These are phyloP conservation scores for Saimiri boliviensis DNA, from an alignment of 2,113 vertebrate species.

Conservation along the genomic window DNA sequence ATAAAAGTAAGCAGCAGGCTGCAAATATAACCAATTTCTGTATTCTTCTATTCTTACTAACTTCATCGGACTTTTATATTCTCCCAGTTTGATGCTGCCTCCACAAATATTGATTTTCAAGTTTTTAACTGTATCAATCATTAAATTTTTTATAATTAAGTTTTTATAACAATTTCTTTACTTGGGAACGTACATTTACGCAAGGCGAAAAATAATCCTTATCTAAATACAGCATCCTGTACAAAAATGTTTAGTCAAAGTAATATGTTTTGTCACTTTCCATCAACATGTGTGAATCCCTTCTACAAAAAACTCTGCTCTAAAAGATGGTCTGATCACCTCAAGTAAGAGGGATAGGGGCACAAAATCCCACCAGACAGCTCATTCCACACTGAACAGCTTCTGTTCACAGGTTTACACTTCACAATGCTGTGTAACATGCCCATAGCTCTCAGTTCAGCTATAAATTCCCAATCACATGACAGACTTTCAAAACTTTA, in stretches of 20 bases:
- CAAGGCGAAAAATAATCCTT: background rate
- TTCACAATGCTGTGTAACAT: background rate
- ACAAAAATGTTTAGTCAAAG: background rate
- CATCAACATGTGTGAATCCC: background rate
- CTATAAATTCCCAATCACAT: background rate
- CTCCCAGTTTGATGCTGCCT: background rate
- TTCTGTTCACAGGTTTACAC: background rate
- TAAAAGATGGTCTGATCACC: background rate
- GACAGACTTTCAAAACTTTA: background rate
- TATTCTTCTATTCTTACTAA: slow-evolving; percentile 6
- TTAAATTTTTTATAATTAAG: background rate
- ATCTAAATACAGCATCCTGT: background rate
- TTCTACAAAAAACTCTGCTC: background rate
- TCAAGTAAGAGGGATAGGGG: background rate
- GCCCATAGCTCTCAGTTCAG: background rate
- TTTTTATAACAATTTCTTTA: background rate
- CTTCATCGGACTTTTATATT: background rate
- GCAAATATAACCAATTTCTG: background rate
- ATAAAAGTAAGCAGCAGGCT: slow-evolving; percentile 24
- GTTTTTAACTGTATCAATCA: background rate
- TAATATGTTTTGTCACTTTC: background rate
- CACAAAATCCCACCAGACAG: background rate
- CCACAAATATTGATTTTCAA: background rate
- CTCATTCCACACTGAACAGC: background rate
- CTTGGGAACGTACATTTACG: background rate